Evolutionary conservation across 2,797 vertebrate genomes (phyloP), one percentile per base, ranked within the genome.

Genomic region (Hyperoplus lanceolatus): DNA sequence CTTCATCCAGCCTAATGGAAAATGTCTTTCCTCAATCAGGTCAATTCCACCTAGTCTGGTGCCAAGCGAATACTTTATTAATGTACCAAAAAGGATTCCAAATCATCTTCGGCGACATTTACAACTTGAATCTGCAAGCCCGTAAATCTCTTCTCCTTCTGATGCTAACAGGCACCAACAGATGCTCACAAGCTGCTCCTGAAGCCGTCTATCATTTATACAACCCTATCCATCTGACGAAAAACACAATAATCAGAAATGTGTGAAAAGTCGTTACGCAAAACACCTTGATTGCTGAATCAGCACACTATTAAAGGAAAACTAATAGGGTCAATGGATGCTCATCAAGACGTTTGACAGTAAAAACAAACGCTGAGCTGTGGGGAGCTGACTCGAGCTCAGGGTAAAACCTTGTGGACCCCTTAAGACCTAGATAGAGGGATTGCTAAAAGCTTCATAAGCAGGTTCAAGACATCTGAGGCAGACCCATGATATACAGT

Each of bases 41-140:
- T 41, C 16, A 64, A 60, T 2, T 43, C 46, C 54, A 64, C 57
- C 38, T 12, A 11, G 11, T 80, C 54, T 36, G 55, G 39, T 59
- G 48, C 69, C 14, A 49, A 58, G 53, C 6, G 53, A 62, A 56
- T n/a, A 61, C 38, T 42, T 73, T 14, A 60, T 83, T 69, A 55
- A 70, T 16, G 64, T 29, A 41, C 41, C 4, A 45, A 70, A 74
- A 43, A 48, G 4, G 45, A 75, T 62, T 77, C 71, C 16, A 53
- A 79, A 70, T 75, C 42, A 68, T 74, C 67, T 71, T 51, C 63
- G 65, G 50, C 69, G 38, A 66, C 58, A 61, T 73, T 39, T 43
- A 66, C 7, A 42, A 68, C 56, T 72, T 56, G 21, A 74, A 59
- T 72, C 50, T 63, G 50, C 5, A 15, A 42, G 38, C 13, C 38